Base-by-base conservation (phyloP, 2,888 invertebrate species). In the Polymixis flavicincta region DNA sequence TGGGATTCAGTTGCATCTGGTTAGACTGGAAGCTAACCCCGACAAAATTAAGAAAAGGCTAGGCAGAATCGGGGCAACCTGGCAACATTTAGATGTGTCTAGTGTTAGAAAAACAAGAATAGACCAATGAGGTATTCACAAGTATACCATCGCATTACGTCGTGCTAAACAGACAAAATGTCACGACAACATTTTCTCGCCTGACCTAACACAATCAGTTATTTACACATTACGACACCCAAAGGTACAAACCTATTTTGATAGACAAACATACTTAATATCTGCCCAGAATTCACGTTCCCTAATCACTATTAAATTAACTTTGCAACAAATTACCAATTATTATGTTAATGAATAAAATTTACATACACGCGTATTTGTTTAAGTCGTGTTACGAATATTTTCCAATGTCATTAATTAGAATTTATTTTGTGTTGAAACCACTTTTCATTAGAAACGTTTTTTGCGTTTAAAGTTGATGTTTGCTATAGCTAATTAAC, bases 261-360 rank as follows among this genome's bases (percentile, higher is more conserved):
- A 64, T 48, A 63, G 57, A 73, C 57, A 78, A 61, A 78, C 48
- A 45, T 45, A 74, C 60, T 83, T 68, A 61, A 71, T 83, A 79
- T 52, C 64, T 57, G 82, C 59, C 81, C 59, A 50, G n/a, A 67
- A 52, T 42, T 64, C n/a, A 8, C 13, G 28, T 55, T 71, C 85
- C 84, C 76, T 67, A 76, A 84, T 80, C 71, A 42, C 67, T 67
- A 76, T 61, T 73, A 84, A 84, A 84, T 83, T 80, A 76, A 63
- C 70, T 81, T 84, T 57, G 57, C 60, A 66, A 81, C 85, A 71
- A 75, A 84, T 83, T 83, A 81, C 81, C 59, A 76, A 84, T 84
- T 84, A 84, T 83, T 73, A 83, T 84, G 83, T 3, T 70, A 83
- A 84, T 84, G 28, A 54, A 64, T 42, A 57, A 60, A 71, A 81